A percentile compares a stretch with the other conserved stretches of the same genome.
phyloP scores from a whole-genome alignment of 2,113 vertebrate genomes.

The Percopsis transmontana region DNA sequence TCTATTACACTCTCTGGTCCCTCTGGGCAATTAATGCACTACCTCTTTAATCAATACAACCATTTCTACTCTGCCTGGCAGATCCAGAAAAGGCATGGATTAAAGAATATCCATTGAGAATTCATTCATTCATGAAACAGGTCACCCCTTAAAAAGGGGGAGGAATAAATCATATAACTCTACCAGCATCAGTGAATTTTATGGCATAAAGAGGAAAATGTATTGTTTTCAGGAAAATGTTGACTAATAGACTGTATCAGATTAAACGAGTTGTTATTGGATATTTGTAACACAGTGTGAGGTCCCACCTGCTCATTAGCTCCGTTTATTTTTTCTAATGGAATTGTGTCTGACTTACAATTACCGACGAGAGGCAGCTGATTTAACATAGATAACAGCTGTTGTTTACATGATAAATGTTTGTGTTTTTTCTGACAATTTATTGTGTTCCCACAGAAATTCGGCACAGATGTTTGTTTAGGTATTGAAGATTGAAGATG shows the following conservation, averaged over 20 bases:
- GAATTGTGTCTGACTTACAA: conserved; percentile 38
- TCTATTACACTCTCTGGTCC: no score
- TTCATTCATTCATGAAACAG: no score
- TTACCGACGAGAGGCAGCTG: conserved; percentile 42
- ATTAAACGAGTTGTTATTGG: background rate
- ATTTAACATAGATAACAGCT: conserved; percentile 44
- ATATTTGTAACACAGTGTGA: conserved; percentile 46
- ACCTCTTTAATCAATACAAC: no score
- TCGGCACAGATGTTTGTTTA: conserved; percentile 45
- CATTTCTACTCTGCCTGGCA: no score
- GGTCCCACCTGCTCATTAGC: conserved; percentile 55
- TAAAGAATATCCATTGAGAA: no score
- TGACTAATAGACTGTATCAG: conserved; percentile 4
- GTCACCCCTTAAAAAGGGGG: no score
- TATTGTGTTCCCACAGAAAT: conserved; percentile 18
- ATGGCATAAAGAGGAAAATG: no score
- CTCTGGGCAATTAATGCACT: no score
- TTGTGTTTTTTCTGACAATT: conserved; percentile 23
- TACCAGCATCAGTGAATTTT: no score
- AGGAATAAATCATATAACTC: no score
- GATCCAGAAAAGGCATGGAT: no score
- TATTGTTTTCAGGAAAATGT: no score
- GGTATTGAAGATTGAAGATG: background rate
- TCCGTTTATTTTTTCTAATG: conserved; percentile 11
- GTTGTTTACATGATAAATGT: conserved; percentile 49